Evolutionary conservation across 2,113 vertebrate genomes (phyloP).

Genomic region (Bubo blakistoni): DNA sequence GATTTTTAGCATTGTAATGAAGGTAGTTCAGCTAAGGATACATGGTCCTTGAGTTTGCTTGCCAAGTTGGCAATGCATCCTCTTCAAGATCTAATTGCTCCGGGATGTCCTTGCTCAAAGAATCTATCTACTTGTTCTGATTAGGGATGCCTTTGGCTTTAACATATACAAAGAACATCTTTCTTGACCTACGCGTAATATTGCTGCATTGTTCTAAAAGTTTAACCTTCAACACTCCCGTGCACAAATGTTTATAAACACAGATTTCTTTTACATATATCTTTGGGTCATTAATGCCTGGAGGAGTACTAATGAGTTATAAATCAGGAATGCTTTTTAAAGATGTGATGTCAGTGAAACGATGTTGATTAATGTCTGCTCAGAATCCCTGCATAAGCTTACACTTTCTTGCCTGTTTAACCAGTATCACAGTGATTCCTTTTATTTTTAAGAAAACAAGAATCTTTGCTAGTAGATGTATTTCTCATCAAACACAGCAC

Average conservation of each 20-base stretch:
- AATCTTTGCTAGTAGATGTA: neutral
- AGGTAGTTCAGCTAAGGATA: too few relatives aligned
- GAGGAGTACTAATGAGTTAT: neutral
- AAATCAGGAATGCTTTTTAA: neutral
- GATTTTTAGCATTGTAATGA: too few relatives aligned
- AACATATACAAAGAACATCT: too few relatives aligned
- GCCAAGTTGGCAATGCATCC: too few relatives aligned
- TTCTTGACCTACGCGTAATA: too few relatives aligned
- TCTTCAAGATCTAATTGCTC: too few relatives aligned
- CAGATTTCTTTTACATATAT: neutral
- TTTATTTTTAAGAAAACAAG: neutral
- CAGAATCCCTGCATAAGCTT: neutral
- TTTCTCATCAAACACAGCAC: neutral
- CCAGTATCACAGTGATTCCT: neutral
- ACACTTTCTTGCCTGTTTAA: neutral
- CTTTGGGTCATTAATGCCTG: neutral
- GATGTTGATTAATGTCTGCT: neutral
- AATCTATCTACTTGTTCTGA: too few relatives aligned
- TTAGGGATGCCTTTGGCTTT: too few relatives aligned
- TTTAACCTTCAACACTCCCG: neutral
- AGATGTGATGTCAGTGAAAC: neutral
- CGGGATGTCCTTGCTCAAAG: too few relatives aligned
- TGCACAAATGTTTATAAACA: neutral
- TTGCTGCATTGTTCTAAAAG: too few relatives aligned
- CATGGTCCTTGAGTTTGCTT: too few relatives aligned